Conservation (phyloP, 1,140 invertebrate species). For the Colletes gigas region DNA sequence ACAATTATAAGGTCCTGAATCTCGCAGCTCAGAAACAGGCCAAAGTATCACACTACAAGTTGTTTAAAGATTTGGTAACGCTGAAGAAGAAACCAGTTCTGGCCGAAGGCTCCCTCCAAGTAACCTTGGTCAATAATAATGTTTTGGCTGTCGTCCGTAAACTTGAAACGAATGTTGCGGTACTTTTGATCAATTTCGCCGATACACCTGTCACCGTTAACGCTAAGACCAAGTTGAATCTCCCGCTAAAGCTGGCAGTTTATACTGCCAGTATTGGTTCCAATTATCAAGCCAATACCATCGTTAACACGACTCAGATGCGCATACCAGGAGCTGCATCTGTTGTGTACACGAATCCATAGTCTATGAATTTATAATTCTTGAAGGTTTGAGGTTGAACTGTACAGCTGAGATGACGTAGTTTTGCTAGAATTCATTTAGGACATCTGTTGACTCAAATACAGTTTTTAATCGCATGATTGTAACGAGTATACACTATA, state of each 20-base stretch:
- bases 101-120: constrained; percentile 70
- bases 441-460: too few relatives aligned
- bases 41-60: constrained; percentile 78
- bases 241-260: constrained; percentile 56
- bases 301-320: constrained; percentile 10
- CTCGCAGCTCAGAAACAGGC: constrained; percentile 75
- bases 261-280: constrained; percentile 53
- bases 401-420: too few relatives aligned
- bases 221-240: constrained; percentile 51
- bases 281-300: not conserved
- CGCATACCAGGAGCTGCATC: constrained; percentile 53
- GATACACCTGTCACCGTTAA: constrained; percentile 42
- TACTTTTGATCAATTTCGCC: constrained; percentile 66
- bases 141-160: constrained; percentile 72
- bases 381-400: too few relatives aligned
- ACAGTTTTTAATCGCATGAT: too few relatives aligned
- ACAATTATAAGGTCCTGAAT: constrained; percentile 83
- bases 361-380: too few relatives aligned
- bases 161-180: constrained; percentile 18
- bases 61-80: constrained; percentile 79
- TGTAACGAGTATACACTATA: too few relatives aligned
- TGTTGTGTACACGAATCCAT: constrained; percentile 39
- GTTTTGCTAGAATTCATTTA: too few relatives aligned
- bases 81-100: constrained; percentile 77
- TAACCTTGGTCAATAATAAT: constrained; percentile 69